Evolutionary conservation across 2,113 vertebrate genomes (phyloP).

Genomic region (Cebus imitator): DNA sequence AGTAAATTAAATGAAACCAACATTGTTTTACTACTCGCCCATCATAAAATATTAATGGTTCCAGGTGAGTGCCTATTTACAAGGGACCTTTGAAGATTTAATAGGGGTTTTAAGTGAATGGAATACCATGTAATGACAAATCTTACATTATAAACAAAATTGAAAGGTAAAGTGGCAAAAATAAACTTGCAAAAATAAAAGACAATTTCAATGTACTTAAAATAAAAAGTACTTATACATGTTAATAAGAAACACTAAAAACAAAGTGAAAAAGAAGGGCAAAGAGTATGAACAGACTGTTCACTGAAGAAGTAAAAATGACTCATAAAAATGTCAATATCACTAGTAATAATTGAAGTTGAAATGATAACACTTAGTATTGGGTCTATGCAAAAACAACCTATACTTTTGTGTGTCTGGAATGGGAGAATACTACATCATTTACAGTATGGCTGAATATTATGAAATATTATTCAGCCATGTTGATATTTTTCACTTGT

Average conservation of each 20-base stretch:
- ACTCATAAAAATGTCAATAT: background rate
- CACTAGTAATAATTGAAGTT: conserved; percentile 12
- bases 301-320: background rate
- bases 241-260: conserved; percentile 15
- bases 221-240: background rate
- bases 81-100: conserved; percentile 70
- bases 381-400: background rate
- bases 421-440: background rate
- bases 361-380: background rate
- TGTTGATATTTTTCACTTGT: background rate
- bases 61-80: conserved; percentile 67
- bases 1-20: conserved; percentile 71
- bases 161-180: conserved; percentile 42
- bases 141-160: conserved; percentile 44
- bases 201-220: conserved; percentile 5
- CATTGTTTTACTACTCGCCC: conserved; percentile 64
- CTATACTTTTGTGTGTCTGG: background rate
- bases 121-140: conserved; percentile 58
- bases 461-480: background rate
- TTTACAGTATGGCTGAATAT: conserved; percentile 1
- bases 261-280: background rate
- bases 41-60: conserved; percentile 70
- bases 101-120: conserved; percentile 44
- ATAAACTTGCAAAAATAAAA: conserved; percentile 36
- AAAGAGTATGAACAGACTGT: background rate